These are phyloP conservation scores for Lucilia cuprina DNA, from an alignment of 1,140 invertebrate species.

Conservation along the genomic window DNA sequence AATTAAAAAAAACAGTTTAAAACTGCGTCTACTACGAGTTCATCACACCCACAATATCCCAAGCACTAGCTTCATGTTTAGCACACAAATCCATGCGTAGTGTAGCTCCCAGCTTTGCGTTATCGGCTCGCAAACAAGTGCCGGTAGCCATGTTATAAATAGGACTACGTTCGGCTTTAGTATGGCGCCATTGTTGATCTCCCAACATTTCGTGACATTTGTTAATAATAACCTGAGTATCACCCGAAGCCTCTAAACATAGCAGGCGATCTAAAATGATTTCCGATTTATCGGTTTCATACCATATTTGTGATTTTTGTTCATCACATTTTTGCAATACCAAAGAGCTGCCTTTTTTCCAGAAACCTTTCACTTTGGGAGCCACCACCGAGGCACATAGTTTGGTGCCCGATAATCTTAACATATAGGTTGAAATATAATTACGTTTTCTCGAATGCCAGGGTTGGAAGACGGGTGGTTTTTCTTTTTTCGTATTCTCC, in stretches of 20 bases:
- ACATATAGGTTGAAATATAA: conserved; percentile 76
- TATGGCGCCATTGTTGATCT: conserved; percentile 87
- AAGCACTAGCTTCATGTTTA: conserved; percentile 69
- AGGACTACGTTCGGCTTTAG: conserved; percentile 71
- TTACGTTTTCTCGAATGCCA: conserved; percentile 82
- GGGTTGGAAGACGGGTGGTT: conserved; percentile 73
- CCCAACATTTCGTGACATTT: conserved; percentile 94
- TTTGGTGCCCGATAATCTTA: conserved; percentile 73
- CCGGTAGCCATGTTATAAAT: conserved; percentile 88
- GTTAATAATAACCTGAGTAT: conserved; percentile 72
- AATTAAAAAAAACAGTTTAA: background rate
- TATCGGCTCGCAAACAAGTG: conserved; percentile 75
- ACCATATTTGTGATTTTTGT: conserved; percentile 72
- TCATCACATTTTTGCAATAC: conserved; percentile 74
- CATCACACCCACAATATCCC: conserved; percentile 72
- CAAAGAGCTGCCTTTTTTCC: conserved; percentile 76
- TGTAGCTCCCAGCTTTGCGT: conserved; percentile 64
- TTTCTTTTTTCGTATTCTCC: conserved; percentile 56
- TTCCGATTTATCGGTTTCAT: conserved; percentile 84
- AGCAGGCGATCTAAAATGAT: conserved; percentile 84
- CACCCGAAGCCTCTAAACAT: conserved; percentile 79
- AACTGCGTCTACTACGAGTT: background rate
- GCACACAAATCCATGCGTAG: conserved; percentile 78
- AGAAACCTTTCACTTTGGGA: conserved; percentile 73
- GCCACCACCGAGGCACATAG: conserved; percentile 76